A percentile compares a stretch with the other conserved stretches of the same genome.
These are phyloP conservation scores for Ridgeia piscesae DNA, from an alignment of 1,140 invertebrate species.

Conservation along the genomic window DNA sequence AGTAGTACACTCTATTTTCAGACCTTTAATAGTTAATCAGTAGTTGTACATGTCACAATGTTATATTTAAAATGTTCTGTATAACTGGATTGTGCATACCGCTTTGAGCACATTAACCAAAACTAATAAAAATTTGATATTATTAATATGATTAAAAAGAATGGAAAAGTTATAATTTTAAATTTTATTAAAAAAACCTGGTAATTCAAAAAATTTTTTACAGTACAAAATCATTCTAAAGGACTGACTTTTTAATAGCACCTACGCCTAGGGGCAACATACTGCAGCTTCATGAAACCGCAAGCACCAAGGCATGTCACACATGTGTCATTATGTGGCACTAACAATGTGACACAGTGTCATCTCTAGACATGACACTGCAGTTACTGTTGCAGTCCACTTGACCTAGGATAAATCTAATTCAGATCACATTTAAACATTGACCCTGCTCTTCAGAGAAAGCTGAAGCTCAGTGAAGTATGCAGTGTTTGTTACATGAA, in stretches of 20 bases:
- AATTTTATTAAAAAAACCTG: background rate
- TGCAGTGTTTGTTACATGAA: background rate
- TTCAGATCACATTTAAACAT: slow-evolving; percentile 1
- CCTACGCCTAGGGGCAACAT: background rate
- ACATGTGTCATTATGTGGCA: background rate
- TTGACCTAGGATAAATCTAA: background rate
- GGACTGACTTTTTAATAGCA: background rate
- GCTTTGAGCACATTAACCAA: too few species aligned
- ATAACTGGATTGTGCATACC: too few species aligned
- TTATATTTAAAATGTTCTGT: too few species aligned
- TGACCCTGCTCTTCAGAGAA: background rate
- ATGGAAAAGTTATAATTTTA: too few species aligned
- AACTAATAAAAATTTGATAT: too few species aligned
- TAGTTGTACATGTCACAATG: too few species aligned
- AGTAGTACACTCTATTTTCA: background rate
- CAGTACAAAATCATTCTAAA: background rate
- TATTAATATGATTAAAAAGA: too few species aligned
- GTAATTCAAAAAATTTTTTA: background rate
- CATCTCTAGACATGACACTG: background rate
- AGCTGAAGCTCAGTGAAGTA: background rate
- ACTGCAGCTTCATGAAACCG: background rate
- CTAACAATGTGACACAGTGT: background rate
- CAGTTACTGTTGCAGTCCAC: background rate
- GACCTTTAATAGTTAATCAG: too few species aligned
- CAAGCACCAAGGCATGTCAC: background rate